Conservation (phyloP, 2,113 vertebrate species). For the Arenaria interpres region DNA sequence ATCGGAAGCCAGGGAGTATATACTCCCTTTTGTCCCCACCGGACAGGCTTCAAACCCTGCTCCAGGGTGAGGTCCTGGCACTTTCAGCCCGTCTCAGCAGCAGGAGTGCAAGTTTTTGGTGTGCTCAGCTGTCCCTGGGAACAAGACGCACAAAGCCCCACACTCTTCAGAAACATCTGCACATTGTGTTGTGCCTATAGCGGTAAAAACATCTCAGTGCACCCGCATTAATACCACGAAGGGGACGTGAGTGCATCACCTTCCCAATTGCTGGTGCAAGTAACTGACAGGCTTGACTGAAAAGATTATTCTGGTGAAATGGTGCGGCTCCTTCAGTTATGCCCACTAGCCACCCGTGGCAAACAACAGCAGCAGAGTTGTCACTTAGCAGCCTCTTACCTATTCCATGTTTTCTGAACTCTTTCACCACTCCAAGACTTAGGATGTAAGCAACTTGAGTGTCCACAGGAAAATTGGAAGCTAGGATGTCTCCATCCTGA, state of each 20-base stretch:
- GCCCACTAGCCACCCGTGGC: background rate
- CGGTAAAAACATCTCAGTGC: background rate
- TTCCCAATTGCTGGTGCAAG: background rate
- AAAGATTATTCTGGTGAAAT: background rate
- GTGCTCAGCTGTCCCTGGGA: background rate
- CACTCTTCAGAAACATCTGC: background rate
- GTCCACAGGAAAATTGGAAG: conserved; percentile 94
- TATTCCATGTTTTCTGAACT: conserved; percentile 98
- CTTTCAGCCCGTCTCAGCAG: background rate
- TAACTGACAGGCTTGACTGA: background rate
- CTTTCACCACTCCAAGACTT: conserved; percentile 97
- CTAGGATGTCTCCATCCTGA: conserved; percentile 97
- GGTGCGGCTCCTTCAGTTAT: background rate
- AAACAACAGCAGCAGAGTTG: background rate
- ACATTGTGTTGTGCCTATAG: background rate
- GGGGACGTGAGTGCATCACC: background rate
- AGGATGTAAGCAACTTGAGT: conserved; percentile 98
- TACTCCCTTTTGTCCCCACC: background rate
- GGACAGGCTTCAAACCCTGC: background rate
- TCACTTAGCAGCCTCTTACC: conserved; percentile 76
- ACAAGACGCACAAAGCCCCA: fast-evolving
- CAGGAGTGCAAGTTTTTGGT: background rate
- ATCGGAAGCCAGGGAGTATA: background rate
- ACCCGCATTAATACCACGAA: background rate
- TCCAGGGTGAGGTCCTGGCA: background rate